Percentiles rank a stretch among this genome's conserved stretches.
These are phyloP conservation scores for Rotaria socialis DNA, from an alignment of 2,888 invertebrate genomes.

Conservation along the genomic window DNA sequence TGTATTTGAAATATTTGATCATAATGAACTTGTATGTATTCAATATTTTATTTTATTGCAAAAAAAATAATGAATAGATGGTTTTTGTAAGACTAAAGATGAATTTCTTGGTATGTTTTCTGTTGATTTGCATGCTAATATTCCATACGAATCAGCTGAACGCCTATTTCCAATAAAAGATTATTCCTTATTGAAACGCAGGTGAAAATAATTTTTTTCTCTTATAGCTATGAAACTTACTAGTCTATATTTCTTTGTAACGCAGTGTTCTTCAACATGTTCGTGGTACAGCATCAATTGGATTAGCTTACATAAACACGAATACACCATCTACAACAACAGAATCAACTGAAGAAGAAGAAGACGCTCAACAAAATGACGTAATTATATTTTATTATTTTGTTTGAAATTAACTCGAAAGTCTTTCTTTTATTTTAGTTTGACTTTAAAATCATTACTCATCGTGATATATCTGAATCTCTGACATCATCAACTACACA, in stretches of 20 bases:
- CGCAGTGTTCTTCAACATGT: background rate
- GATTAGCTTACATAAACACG: background rate
- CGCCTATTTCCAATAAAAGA: background rate
- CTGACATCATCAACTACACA: background rate
- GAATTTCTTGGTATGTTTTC: constrained; percentile 31
- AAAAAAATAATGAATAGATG: background rate
- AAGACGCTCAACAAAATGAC: background rate
- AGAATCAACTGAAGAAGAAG: background rate
- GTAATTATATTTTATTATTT: background rate
- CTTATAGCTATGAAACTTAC: no score
- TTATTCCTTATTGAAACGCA: background rate
- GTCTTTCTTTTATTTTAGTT: background rate
- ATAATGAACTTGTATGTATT: constrained; percentile 15
- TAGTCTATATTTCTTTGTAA: no score
- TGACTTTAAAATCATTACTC: background rate
- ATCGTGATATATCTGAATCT: background rate
- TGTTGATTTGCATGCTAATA: background rate
- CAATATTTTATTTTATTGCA: background rate
- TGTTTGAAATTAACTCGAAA: background rate
- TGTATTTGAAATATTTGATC: background rate
- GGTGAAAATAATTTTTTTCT: background rate
- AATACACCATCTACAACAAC: background rate
- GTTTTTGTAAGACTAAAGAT: background rate
- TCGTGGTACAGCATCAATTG: constrained; percentile 1
- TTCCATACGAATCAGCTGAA: background rate